A percentile compares a stretch with the other conserved stretches of the same genome.
These are phyloP conservation scores for Rhynchotus rufescens DNA, from an alignment of 2,797 vertebrate genomes.

Conservation along the genomic window DNA sequence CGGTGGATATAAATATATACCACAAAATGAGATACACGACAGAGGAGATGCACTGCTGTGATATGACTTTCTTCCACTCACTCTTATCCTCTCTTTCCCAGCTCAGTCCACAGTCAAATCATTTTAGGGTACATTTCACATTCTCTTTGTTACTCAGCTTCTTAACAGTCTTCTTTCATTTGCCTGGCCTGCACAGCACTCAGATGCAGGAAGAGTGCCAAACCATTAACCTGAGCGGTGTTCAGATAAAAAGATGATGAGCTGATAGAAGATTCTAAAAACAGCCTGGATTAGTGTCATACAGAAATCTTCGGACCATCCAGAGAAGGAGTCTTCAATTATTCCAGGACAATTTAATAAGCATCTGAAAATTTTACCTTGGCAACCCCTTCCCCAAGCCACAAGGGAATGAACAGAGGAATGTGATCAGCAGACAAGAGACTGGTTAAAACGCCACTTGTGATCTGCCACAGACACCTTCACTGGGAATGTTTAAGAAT, in stretches of 20 bases:
- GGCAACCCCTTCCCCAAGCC: not conserved
- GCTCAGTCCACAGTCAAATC: not conserved
- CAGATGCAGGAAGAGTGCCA: not conserved
- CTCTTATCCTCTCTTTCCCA: not conserved
- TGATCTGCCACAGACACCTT: conserved; percentile 56
- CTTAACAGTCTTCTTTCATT: not conserved
- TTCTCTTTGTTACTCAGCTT: not conserved
- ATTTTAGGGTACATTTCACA: not conserved
- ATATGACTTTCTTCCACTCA: not conserved
- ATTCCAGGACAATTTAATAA: not conserved
- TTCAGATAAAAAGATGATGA: not conserved
- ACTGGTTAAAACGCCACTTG: conserved; percentile 65
- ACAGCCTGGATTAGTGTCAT: not conserved
- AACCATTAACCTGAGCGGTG: not conserved
- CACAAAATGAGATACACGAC: not conserved
- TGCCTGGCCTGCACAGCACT: not conserved
- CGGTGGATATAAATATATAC: not conserved
- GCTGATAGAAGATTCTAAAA: not conserved
- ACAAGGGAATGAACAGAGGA: conserved; percentile 33
- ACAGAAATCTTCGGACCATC: not conserved
- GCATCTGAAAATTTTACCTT: conserved; percentile 19
- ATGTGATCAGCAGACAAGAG: not conserved
- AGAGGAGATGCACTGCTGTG: not conserved
- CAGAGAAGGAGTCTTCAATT: not conserved
- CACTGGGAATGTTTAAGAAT: conserved; percentile 67